Percentiles rank a stretch among this genome's conserved stretches.
phyloP scores from a whole-genome alignment of 2,113 vertebrate species.

The Campylomormyrus tamandua region DNA sequence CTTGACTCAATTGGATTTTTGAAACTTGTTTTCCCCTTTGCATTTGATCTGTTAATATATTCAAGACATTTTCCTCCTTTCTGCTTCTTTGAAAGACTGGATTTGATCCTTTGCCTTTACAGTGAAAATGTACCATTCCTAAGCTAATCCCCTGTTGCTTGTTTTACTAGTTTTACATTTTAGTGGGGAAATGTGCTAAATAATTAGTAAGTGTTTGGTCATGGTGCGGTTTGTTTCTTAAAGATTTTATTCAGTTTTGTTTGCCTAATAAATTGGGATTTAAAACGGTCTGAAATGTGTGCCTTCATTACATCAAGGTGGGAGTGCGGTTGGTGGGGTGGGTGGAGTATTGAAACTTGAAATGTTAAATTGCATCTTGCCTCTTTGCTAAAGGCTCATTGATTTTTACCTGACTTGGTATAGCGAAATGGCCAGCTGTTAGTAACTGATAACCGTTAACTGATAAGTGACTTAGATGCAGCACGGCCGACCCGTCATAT shows the following conservation, averaged over 20 bases:
- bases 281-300: conserved; percentile 12
- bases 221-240: conserved; percentile 58
- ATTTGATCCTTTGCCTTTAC: conserved; percentile 42
- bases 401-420: not conserved
- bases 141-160: conserved; percentile 40
- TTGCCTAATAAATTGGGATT: conserved; percentile 60
- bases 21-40: conserved; percentile 36
- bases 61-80: conserved; percentile 28
- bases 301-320: not conserved
- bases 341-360: not conserved
- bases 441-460: not conserved
- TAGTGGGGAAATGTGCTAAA: conserved; percentile 48
- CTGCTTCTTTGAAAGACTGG: conserved; percentile 35
- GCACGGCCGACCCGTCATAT: not conserved
- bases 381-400: not conserved
- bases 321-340: no score
- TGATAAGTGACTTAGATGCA: not conserved
- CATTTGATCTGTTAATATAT: conserved; percentile 41
- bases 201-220: conserved; percentile 52
- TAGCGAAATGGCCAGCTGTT: not conserved
- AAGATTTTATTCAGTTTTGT: conserved; percentile 67
- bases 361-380: not conserved
- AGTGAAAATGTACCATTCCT: conserved; percentile 41
- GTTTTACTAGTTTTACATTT: conserved; percentile 72
- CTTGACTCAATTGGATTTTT: not conserved